These are phyloP conservation scores for Andrena minutula DNA, from an alignment of 2,888 invertebrate genomes.

Conservation along the genomic window DNA sequence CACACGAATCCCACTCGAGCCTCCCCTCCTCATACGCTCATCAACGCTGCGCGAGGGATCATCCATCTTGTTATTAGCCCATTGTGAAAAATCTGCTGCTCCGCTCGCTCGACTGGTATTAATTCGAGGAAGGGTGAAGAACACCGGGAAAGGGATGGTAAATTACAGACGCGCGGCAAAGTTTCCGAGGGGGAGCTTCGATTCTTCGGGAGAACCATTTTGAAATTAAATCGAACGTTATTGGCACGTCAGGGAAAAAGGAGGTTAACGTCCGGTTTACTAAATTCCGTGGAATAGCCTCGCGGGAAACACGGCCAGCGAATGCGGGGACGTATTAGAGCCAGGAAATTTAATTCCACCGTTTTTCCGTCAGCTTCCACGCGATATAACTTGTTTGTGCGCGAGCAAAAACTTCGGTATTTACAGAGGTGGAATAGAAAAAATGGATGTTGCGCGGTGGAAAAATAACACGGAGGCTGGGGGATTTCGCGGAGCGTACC, in stretches of 20 bases:
- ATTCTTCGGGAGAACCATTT: no score
- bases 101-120: background rate
- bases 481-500: no score
- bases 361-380: background rate
- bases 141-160: background rate
- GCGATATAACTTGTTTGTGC: background rate
- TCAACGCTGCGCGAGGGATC: slow-evolving; percentile 18
- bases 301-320: background rate
- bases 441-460: no score
- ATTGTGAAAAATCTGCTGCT: slow-evolving; percentile 40
- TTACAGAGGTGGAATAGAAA: no score
- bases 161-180: no score
- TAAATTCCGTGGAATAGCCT: background rate
- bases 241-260: background rate
- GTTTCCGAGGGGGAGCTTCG: no score
- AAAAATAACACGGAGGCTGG: no score
- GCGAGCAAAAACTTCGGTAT: no score
- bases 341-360: background rate
- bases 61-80: slow-evolving; percentile 47
- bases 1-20: slow-evolving; percentile 46
- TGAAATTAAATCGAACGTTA: no score
- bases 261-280: slow-evolving; percentile 14
- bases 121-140: background rate
- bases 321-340: background rate
- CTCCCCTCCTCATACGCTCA: slow-evolving; percentile 24